Base-by-base conservation (phyloP, 2,888 invertebrate species). In the Coremacera marginata region DNA sequence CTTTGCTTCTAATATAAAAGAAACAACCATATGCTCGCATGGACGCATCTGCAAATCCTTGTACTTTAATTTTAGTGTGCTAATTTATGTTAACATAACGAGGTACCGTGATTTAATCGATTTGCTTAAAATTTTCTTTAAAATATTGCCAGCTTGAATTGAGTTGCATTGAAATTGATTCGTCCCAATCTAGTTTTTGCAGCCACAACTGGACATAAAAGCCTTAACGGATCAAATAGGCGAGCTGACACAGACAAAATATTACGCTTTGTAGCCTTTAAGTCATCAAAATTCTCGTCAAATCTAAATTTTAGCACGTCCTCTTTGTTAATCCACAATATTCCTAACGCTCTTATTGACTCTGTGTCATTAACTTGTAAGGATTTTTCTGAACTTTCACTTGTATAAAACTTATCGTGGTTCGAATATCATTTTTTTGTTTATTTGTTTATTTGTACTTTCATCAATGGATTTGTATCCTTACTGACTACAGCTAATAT, bases 161-260 rank as follows among this genome's bases (percentile, higher is more conserved):
- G 16, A 73, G 49, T 7, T 73, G 27, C 25, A 62, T 22, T 14
- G 63, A 51, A 63, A 73, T 49, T 5, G 75, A 67, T 67, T 75
- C 65, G 16, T 67, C 37, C 55, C 57, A 75, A 19, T 1, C 65
- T 8, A 37, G 62, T 49, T 63, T 73, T 73, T 27, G 60, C 62
- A 37, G 11, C 25, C 27, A 73, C 51, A 34, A 67, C 19, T 3
- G n/a, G 75, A 55, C 34, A 57, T 67, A 5, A 75, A 14, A 19
- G 67, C 16, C 52, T 37, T 34, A 75, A 68, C 19, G 57, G 68
- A 75, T 75, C 67, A 68, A 57, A 75, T 44, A 75, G 14, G 34
- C 75, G 57, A 19, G 68, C 55, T 34, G 68, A 75, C 31, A 67
- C 44, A 3, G 52, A 68, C 44, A 22, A 31, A 11, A 73, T 22